Evolutionary conservation across 1,140 invertebrate species (phyloP).

Genomic region (Brachionus plicatilis): DNA sequence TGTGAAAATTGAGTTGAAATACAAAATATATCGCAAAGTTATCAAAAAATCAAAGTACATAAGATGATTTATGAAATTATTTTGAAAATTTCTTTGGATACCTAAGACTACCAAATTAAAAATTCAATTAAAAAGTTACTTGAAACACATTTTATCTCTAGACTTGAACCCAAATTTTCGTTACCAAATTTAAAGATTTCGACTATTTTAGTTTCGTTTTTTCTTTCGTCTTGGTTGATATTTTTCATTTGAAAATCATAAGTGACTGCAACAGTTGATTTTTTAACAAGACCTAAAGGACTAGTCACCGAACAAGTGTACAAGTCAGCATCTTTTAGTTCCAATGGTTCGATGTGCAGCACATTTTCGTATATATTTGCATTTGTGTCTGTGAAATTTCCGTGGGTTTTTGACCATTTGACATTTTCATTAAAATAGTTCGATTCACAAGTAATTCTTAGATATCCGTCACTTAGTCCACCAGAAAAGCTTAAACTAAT

Average conservation of each 20-base stretch:
- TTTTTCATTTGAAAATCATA: not conserved
- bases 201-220: not conserved
- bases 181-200: conserved; percentile 7
- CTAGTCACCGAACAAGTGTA: not conserved
- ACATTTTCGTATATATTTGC: not conserved
- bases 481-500: not conserved
- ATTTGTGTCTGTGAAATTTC: not conserved
- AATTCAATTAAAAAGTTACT: not conserved
- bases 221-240: not conserved
- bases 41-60: too few species aligned
- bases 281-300: not conserved
- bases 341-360: not conserved
- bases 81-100: too few species aligned
- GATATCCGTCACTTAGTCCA: not conserved
- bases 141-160: not conserved
- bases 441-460: conserved; percentile 5
- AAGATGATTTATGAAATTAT: too few species aligned
- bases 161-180: not conserved
- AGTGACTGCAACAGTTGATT: not conserved
- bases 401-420: not conserved
- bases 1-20: not conserved
- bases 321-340: not conserved
- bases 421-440: not conserved
- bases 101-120: not conserved
- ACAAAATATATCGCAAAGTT: too few species aligned